Evolutionary conservation across 2,113 vertebrate genomes (phyloP).

Genomic region (Struthio camelus): DNA sequence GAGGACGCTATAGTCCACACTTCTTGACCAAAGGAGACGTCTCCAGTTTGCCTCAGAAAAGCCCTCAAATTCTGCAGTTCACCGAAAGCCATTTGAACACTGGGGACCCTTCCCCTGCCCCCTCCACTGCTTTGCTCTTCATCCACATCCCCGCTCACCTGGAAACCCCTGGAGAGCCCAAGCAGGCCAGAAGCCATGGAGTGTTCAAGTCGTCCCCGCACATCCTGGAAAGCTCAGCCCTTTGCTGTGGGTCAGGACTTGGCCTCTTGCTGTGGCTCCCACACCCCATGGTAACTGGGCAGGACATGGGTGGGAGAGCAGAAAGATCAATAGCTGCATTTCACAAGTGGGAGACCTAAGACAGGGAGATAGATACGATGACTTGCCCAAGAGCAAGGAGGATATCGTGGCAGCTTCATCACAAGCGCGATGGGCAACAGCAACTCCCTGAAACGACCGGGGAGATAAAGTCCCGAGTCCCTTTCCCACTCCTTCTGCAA

Average conservation of each 20-base stretch:
- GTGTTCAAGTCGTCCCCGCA: no score
- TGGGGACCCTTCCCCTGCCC: background rate
- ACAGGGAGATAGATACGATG: fast-evolving
- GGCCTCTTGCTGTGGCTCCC: background rate
- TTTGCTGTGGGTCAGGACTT: background rate
- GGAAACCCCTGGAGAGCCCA: background rate
- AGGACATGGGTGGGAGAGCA: background rate
- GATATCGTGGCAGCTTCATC: background rate
- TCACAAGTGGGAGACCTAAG: background rate
- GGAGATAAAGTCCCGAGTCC: background rate
- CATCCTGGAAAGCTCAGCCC: background rate
- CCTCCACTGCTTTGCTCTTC: background rate
- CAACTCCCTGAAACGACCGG: background rate
- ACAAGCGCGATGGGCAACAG: fast-evolving
- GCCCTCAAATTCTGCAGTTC: fast-evolving
- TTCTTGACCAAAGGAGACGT: background rate
- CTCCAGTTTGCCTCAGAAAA: background rate
- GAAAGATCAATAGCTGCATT: background rate
- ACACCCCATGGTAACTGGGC: background rate
- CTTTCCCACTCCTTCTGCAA: background rate
- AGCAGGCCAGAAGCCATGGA: no score
- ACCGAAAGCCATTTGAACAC: background rate
- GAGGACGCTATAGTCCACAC: background rate
- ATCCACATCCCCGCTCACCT: fast-evolving
- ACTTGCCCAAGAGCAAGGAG: background rate